Base-by-base conservation (phyloP, 1,140 invertebrate genomes). In the Drosophila athabasca region DNA sequence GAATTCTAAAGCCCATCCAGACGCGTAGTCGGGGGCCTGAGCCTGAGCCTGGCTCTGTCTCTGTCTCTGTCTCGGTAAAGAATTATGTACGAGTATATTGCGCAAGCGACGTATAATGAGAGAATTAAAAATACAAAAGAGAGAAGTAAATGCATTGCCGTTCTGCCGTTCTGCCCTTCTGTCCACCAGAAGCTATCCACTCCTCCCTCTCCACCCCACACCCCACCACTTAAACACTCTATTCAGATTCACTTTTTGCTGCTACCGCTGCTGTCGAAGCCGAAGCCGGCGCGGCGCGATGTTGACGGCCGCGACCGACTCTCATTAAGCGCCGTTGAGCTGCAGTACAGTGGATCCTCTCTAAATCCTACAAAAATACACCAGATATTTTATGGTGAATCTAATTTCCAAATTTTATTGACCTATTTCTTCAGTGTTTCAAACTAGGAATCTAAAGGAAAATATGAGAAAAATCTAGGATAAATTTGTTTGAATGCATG, bases 231-330 rank as follows among this genome's bases (percentile, higher is more conserved):
- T 60, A 13, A n/a, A 41, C 22, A 43, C 71, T 53, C 71, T 53
- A 61, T 80, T 87, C 74, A 87, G 55, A 68, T 71, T 85, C 62
- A 62, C 62, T 78, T 87, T 85, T 83, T 53, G 48, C 22, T n/a
- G 7, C 49, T 22, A 9, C 53, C 31, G 54, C 55, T 48, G 22
- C 17, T 19, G 17, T 19, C 17, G 17, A 19, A 19, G 17, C 22
- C 22, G 2, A 24, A 24, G 55, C 44, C 44, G 17, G 17, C 17
- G 17, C 29, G 22, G 6, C 29, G 61, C 26, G 15, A 13, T 11
- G 26, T 35, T 29, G 29, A 45, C 58, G 75, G 53, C 64, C 69
- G 68, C 62, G 51, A 79, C 53, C 68, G 45, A 39, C 26, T 44
- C 49, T 64, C 69, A 79, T 77, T 62, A 77, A 70, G 50, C 54